phyloP scores from a whole-genome alignment of 1,140 invertebrate genomes.

The Drosophila suzukii region DNA sequence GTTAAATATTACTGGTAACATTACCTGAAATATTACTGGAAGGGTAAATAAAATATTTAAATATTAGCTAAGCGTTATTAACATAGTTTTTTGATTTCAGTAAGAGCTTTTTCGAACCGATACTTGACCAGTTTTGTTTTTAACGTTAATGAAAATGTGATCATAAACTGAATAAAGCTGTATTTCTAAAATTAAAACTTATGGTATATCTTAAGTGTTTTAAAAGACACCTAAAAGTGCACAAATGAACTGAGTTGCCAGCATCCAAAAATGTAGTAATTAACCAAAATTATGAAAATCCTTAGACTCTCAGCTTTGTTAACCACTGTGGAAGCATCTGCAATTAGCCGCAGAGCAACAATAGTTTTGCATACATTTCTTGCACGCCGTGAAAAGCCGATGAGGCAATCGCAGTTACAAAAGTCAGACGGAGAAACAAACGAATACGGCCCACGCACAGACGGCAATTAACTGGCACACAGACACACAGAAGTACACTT shows the following conservation, averaged over 20 bases:
- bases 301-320: constrained; percentile 22
- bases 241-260: neutral
- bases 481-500: constrained; percentile 21
- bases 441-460: constrained; percentile 61
- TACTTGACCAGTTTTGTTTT: too few relatives aligned
- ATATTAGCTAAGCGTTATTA: too few relatives aligned
- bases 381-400: constrained; percentile 38
- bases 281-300: constrained; percentile 15
- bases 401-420: constrained; percentile 66
- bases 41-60: too few relatives aligned
- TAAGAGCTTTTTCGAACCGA: too few relatives aligned
- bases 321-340: constrained; percentile 25
- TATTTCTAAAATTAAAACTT: neutral
- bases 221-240: neutral
- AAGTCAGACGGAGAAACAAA: constrained; percentile 35
- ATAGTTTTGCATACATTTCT: constrained; percentile 58
- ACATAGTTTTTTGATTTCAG: too few relatives aligned
- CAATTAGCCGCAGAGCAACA: constrained; percentile 52
- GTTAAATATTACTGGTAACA: too few relatives aligned
- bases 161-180: too few relatives aligned
- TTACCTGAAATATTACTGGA: too few relatives aligned
- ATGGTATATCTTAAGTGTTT: neutral
- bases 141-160: too few relatives aligned
- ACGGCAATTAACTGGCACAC: constrained; percentile 60
- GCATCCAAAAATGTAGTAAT: constrained; percentile 5